Evolutionary conservation across 2,888 invertebrate genomes (phyloP), one percentile per base, ranked within the genome.

Genomic region (Drosophila meridiana): DNA sequence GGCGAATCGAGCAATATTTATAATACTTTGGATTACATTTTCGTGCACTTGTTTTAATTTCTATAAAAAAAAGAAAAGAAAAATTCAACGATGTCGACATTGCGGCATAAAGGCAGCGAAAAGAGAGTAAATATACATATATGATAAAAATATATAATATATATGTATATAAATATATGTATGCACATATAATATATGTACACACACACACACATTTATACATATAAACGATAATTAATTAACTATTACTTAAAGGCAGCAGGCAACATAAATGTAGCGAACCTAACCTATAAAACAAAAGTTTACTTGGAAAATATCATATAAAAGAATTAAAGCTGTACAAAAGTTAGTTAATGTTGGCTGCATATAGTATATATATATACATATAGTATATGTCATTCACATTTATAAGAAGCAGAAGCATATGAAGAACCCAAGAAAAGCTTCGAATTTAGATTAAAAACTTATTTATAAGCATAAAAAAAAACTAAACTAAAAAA

Each of bases 301-400:
- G 72, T 77, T 89, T 79, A 84, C 69, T 82, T 76, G 74, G 63
- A 80, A 83, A 90, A 90, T 87, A 83, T 75, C 78, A 78, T 64
- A 75, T 63, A 65, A 57, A 67, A 67, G 65, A 58, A 59, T 52
- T 52, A 26, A 69, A 78, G 78, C 83, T 91, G 91, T 91, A 91
- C 91, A 91, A 91, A 91, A 83, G 76, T 84, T 88, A 82, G 67
- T 80, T 79, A 82, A 87, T 74, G 73, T 82, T 86, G 82, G 80
- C 82, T 80, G 76, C 73, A 80, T 79, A 77, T 75, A 78, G 48
- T 75, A 75, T 75, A 78, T 58, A 81, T 52, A 78, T 66, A 84
- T 52, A 76, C 60, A 78, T 52, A 69, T 61, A 78, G 73, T 75
- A 70, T 68, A 81, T 66, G 69, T 69, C 85, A 76, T 77, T 76